These are phyloP conservation scores for Linepithema humile DNA, from an alignment of 1,140 invertebrate genomes.

Conservation along the genomic window DNA sequence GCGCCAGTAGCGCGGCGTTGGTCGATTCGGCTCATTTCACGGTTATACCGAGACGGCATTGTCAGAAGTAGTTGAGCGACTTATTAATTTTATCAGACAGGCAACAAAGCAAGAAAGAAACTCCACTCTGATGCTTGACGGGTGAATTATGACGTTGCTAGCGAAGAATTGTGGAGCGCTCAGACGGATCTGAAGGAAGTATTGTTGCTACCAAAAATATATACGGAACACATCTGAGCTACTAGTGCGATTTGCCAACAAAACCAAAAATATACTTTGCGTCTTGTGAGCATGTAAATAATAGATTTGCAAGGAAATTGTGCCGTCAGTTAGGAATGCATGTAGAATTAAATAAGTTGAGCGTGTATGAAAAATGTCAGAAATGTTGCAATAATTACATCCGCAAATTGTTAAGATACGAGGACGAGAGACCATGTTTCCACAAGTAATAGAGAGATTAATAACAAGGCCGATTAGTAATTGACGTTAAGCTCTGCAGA, in stretches of 20 bases:
- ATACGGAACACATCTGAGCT: not conserved
- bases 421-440: conserved; percentile 2
- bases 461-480: conserved; percentile 50
- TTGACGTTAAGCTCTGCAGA: conserved; percentile 49
- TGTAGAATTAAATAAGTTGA: not conserved
- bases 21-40: not conserved
- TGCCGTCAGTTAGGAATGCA: not conserved
- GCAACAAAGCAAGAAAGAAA: not conserved
- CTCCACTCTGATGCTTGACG: not conserved
- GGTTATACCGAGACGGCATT: not conserved
- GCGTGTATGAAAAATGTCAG: not conserved
- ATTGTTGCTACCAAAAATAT: not conserved
- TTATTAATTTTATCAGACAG: conserved; percentile 21
- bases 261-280: not conserved
- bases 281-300: not conserved
- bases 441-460: conserved; percentile 26
- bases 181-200: too few species aligned
- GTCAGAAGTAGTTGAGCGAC: not conserved
- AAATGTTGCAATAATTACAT: conserved; percentile 23
- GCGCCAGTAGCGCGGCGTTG: conserved; percentile 12
- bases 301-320: not conserved
- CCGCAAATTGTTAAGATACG: not conserved
- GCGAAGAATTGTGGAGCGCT: not conserved
- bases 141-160: not conserved
- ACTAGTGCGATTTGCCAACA: not conserved